Base-by-base conservation (phyloP, 2,797 vertebrate genomes). In the Halcyon chelicuti region DNA sequence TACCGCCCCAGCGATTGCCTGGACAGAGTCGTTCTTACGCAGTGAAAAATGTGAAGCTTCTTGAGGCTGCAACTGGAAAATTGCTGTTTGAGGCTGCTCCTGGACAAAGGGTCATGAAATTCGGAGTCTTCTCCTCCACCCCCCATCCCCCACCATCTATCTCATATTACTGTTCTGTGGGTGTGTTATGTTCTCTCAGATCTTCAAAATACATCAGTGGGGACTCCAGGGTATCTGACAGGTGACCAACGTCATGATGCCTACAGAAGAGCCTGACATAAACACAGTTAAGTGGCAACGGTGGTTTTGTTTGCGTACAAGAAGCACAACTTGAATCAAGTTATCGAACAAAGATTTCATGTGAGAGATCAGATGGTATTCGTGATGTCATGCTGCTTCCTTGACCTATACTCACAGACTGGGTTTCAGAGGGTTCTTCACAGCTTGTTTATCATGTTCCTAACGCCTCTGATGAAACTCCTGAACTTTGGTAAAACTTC, bases 1-100 rank as follows among this genome's bases (percentile, higher is more conserved):
- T 31, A 3, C 35, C 14, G 40, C 35, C 10, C 19, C 3, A 6
- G 55, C 3, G 33, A 19, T 66, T 66, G 10, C 49, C 2, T 0
- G 62, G 35, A 20, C 4, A 21, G 10, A n/a, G 2, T 2, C 0
- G 0, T 52, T 74, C 33, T 12, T 61, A 7, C 3, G 0, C 22
- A 39, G 29, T 2, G 4, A 33, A 33, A 77, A 51, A 40, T 3
- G 7, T 4, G 40, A 57, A 67, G 37, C 14, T 26, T 72, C 4
- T 4, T 11, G 23, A 35, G 85, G 40, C 21, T n/a, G 37, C 37
- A 9, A 1, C 4, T 66, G 70, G 22, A 75, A 75, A 54, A 75
- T 60, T 11, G 4, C 26, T 15, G 10, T 40, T 58, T 61, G 29
- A 61, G n/a, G 12, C 28, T 17, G 31, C 58, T 86, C 22, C 42